A percentile compares a stretch with the other conserved stretches of the same genome.
phyloP scores from a whole-genome alignment of 2,113 vertebrate species.

The Megaptera novaeangliae region DNA sequence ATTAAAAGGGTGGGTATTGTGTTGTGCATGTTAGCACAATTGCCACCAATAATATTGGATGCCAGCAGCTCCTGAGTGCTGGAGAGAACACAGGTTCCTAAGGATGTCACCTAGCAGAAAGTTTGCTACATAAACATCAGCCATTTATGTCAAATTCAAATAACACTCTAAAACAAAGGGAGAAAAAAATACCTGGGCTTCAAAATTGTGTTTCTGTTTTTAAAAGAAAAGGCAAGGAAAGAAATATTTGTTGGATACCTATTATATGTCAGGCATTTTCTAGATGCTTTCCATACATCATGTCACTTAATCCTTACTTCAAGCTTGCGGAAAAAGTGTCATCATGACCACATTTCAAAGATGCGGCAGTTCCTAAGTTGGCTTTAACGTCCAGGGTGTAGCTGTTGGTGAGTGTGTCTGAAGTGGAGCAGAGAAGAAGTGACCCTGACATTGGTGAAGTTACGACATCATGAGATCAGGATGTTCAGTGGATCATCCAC shows the following conservation, averaged over 20 bases:
- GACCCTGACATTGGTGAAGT: not conserved
- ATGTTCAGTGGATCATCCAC: not conserved
- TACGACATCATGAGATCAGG: not conserved
- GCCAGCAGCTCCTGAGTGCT: not conserved
- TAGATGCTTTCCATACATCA: not conserved
- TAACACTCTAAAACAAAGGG: not conserved
- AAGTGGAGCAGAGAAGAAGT: not conserved
- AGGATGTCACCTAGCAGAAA: slow-evolving; percentile 22
- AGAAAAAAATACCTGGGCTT: not conserved
- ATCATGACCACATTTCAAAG: not conserved
- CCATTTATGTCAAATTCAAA: not conserved
- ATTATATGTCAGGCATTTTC: not conserved
- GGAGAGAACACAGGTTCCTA: not conserved
- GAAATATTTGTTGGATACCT: not conserved
- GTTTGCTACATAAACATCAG: not conserved
- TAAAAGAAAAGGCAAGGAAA: not conserved
- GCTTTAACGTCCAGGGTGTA: not conserved
- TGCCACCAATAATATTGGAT: not conserved
- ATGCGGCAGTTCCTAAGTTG: not conserved
- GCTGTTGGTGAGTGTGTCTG: not conserved
- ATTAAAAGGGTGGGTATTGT: slow-evolving; percentile 61
- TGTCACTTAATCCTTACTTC: not conserved
- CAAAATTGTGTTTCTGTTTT: not conserved
- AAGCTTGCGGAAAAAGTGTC: not conserved
- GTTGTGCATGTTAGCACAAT: slow-evolving; percentile 19